Evolutionary conservation across 1,140 invertebrate genomes (phyloP).

Genomic region (Hormaphis cornu): DNA sequence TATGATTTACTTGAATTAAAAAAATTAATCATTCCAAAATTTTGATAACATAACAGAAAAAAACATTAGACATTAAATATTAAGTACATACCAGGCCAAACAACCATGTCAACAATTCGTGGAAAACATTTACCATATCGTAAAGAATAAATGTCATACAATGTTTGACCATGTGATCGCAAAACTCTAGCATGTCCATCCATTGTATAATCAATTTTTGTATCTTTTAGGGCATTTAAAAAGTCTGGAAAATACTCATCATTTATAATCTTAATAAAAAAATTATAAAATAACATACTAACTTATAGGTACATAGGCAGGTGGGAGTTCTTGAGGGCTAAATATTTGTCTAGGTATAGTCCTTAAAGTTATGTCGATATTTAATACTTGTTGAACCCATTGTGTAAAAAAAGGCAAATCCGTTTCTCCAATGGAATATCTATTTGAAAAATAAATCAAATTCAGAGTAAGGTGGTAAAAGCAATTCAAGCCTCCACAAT

Average conservation of each 20-base stretch:
- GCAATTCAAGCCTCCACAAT: no score
- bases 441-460: constrained; percentile 44
- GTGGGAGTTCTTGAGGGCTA: constrained; percentile 48
- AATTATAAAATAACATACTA: background rate
- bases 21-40: background rate
- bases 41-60: background rate
- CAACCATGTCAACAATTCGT: constrained; percentile 84
- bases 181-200: constrained; percentile 76
- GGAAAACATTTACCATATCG: constrained; percentile 54
- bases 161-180: constrained; percentile 88
- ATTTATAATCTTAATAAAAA: background rate
- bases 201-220: constrained; percentile 61
- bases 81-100: constrained; percentile 69
- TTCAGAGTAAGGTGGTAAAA: no score
- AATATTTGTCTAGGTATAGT: constrained; percentile 36
- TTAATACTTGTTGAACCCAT: constrained; percentile 69
- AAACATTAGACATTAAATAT: background rate
- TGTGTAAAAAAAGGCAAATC: constrained; percentile 66
- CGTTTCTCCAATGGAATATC: constrained; percentile 73
- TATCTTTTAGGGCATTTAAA: constrained; percentile 49
- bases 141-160: constrained; percentile 78
- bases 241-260: constrained; percentile 47
- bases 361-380: constrained; percentile 48
- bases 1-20: constrained; percentile 52
- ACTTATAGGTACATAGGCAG: constrained; percentile 38